Evolutionary conservation across 2,797 vertebrate genomes (phyloP).

Genomic region (Limnodromus scolopaceus): DNA sequence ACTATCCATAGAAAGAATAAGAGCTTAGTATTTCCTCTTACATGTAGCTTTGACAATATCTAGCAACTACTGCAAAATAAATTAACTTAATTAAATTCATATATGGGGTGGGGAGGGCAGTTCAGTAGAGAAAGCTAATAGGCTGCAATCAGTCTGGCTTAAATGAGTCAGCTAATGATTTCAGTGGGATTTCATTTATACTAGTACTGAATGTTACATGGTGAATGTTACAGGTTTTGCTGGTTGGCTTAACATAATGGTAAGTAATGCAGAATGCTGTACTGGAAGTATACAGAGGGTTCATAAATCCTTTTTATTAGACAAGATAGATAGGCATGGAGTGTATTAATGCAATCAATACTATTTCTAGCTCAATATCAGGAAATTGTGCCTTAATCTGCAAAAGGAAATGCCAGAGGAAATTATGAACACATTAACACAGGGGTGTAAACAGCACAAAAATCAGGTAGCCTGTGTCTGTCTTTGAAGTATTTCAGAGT

Average conservation of each 20-base stretch:
- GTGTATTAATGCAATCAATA: not conserved
- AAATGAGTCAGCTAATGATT: not conserved
- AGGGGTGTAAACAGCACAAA: not conserved
- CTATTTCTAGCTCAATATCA: conserved; percentile 6
- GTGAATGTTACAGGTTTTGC: not conserved
- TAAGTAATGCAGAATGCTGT: not conserved
- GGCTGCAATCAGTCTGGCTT: not conserved
- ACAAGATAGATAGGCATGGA: not conserved
- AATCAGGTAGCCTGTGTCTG: not conserved
- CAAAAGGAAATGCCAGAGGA: not conserved
- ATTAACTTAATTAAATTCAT: not conserved
- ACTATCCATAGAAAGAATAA: not conserved
- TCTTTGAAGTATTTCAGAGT: not conserved
- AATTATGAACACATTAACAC: not conserved
- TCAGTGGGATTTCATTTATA: not conserved
- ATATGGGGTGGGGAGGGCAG: not conserved
- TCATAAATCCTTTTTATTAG: not conserved
- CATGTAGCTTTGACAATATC: not conserved
- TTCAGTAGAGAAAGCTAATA: not conserved
- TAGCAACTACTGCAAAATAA: not conserved
- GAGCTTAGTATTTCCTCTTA: not conserved
- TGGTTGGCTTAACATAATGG: not conserved
- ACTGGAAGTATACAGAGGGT: not conserved
- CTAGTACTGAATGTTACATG: not conserved
- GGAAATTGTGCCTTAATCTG: not conserved